phyloP scores from a whole-genome alignment of 1,140 invertebrate genomes.

The Steinernema khuongi region DNA sequence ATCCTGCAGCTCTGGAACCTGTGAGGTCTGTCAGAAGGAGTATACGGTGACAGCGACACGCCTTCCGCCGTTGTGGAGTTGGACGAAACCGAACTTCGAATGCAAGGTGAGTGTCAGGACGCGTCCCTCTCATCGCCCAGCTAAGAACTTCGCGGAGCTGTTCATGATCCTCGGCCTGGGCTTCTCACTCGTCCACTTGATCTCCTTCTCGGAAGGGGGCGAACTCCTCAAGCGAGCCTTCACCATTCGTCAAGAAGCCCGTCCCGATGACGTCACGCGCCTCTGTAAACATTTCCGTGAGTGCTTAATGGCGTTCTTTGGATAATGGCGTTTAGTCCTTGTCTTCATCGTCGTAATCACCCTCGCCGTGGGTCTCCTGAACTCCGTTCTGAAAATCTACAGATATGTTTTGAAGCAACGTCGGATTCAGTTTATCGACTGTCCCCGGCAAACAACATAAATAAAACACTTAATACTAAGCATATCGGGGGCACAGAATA shows the following conservation, averaged over 20 bases:
- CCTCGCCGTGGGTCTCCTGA: background rate
- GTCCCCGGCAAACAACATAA: background rate
- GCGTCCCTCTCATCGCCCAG: background rate
- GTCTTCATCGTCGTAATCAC: background rate
- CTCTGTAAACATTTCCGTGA: background rate
- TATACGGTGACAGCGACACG: background rate
- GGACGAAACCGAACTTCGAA: background rate
- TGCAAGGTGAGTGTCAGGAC: background rate
- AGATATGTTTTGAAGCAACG: background rate
- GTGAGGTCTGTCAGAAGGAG: background rate
- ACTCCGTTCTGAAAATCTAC: background rate
- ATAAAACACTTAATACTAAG: background rate
- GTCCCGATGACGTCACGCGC: background rate
- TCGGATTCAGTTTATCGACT: background rate
- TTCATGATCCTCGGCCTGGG: background rate
- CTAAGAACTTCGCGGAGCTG: background rate
- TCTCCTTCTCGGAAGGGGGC: background rate
- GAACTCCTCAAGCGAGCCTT: background rate
- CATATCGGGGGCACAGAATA: too few relatives aligned
- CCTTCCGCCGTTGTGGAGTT: background rate
- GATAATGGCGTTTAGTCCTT: background rate
- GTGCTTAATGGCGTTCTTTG: background rate
- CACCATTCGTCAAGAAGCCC: background rate
- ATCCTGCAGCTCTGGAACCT: background rate
- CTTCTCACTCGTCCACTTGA: background rate